phyloP scores from a whole-genome alignment of 1,140 invertebrate species.

The Drosophila elegans region DNA sequence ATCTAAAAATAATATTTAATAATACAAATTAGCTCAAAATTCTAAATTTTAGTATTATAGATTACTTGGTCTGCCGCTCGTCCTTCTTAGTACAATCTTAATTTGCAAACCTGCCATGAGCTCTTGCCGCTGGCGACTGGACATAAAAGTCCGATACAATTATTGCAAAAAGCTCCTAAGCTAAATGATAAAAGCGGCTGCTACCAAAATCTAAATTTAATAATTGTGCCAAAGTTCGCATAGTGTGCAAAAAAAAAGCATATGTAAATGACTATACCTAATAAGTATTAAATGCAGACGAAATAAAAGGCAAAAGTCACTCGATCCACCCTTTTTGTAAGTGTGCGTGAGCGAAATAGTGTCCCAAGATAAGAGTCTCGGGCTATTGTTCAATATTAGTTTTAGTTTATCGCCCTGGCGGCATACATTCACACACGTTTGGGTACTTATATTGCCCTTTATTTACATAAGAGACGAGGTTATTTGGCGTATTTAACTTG shows the following conservation, averaged over 20 bases:
- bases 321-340: constrained; percentile 14
- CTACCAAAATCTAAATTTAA: constrained; percentile 54
- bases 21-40: not conserved
- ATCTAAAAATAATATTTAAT: constrained; percentile 40
- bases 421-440: constrained; percentile 14
- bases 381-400: constrained; percentile 75
- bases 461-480: constrained; percentile 37
- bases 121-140: constrained; percentile 45
- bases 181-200: constrained; percentile 23
- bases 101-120: constrained; percentile 77
- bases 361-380: constrained; percentile 55
- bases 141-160: not conserved
- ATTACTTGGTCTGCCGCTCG: constrained; percentile 46
- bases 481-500: constrained; percentile 17
- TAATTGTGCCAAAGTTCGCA: constrained; percentile 63
- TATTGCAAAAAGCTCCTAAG: constrained; percentile 8
- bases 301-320: constrained; percentile 25
- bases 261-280: constrained; percentile 4
- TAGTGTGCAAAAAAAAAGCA: constrained; percentile 9
- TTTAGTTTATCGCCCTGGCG: constrained; percentile 54
- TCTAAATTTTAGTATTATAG: not conserved
- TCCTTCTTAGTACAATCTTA: constrained; percentile 66
- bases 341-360: constrained; percentile 3
- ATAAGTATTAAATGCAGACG: not conserved
- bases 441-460: constrained; percentile 9